These are phyloP conservation scores for Drosophila affinis DNA, from an alignment of 2,888 invertebrate genomes.

Conservation along the genomic window DNA sequence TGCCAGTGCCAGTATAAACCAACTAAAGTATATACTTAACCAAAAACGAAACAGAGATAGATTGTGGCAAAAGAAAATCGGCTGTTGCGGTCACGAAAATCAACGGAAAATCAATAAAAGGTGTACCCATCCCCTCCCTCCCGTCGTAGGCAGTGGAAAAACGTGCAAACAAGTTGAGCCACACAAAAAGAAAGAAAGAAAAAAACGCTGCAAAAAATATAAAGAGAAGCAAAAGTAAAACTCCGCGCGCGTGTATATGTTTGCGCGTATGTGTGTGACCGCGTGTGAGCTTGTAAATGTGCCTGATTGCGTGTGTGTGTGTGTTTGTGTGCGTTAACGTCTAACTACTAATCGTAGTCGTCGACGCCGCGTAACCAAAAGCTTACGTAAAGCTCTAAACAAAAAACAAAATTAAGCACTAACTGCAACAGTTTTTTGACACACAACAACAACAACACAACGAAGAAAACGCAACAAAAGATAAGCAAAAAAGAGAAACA, in stretches of 20 bases:
- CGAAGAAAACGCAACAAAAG: slow-evolving; percentile 20
- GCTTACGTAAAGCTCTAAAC: slow-evolving; percentile 62
- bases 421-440: background rate
- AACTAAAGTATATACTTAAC: slow-evolving; percentile 31
- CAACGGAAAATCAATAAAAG: slow-evolving; percentile 73
- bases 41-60: slow-evolving; percentile 21
- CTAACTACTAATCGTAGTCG: slow-evolving; percentile 45
- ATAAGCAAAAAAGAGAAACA: background rate
- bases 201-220: slow-evolving; percentile 48
- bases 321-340: slow-evolving; percentile 31
- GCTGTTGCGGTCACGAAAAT: slow-evolving; percentile 26
- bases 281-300: slow-evolving; percentile 9
- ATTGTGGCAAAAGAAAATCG: slow-evolving; percentile 42
- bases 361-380: slow-evolving; percentile 44
- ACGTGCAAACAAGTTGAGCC: slow-evolving; percentile 70
- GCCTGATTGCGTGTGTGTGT: slow-evolving; percentile 11
- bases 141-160: slow-evolving; percentile 38
- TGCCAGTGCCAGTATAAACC: slow-evolving; percentile 25
- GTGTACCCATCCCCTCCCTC: slow-evolving; percentile 22
- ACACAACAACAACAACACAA: background rate
- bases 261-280: slow-evolving; percentile 17
- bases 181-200: slow-evolving; percentile 28
- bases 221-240: slow-evolving; percentile 25
- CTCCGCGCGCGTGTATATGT: slow-evolving; percentile 43
- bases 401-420: background rate